These are phyloP conservation scores for Drosophila pallidifrons DNA, from an alignment of 1,140 invertebrate species.

Conservation along the genomic window DNA sequence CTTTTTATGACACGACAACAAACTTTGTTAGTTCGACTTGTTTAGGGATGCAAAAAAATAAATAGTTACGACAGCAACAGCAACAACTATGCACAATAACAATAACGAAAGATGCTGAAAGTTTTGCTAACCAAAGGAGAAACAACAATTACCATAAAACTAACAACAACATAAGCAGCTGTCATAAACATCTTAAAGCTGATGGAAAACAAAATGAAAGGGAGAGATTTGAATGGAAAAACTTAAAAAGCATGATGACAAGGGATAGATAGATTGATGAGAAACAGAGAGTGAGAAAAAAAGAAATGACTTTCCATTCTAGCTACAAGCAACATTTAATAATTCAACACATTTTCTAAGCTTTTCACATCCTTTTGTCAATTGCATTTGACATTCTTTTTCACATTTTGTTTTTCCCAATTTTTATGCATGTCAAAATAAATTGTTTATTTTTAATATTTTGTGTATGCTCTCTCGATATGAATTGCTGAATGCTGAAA, in stretches of 20 bases:
- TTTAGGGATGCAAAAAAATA: constrained; percentile 24
- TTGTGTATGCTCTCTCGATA: constrained; percentile 14
- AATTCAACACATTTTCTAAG: constrained; percentile 27
- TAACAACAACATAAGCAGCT: constrained; percentile 38
- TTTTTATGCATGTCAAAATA: constrained; percentile 17
- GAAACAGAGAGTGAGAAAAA: too few species aligned
- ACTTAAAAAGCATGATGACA: background rate
- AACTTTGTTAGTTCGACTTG: constrained; percentile 42
- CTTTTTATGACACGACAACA: constrained; percentile 29
- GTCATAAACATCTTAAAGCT: constrained; percentile 27
- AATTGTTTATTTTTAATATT: constrained; percentile 22
- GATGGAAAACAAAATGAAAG: background rate
- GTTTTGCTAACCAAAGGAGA: constrained; percentile 9
- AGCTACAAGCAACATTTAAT: constrained; percentile 14
- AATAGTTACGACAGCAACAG: constrained; percentile 17
- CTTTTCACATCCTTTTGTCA: constrained; percentile 16
- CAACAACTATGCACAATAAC: constrained; percentile 5
- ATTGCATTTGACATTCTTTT: constrained; percentile 5
- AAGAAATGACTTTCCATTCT: too few species aligned
- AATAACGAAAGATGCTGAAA: constrained; percentile 13
- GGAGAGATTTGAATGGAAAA: background rate
- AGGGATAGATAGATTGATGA: too few species aligned
- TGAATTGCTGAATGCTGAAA: constrained; percentile 18
- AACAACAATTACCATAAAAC: constrained; percentile 39
- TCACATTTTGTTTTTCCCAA: constrained; percentile 1